Base-by-base conservation (phyloP, 37 sponge, comb jelly and placozoan genomes). In the Axinella damicornis region DNA sequence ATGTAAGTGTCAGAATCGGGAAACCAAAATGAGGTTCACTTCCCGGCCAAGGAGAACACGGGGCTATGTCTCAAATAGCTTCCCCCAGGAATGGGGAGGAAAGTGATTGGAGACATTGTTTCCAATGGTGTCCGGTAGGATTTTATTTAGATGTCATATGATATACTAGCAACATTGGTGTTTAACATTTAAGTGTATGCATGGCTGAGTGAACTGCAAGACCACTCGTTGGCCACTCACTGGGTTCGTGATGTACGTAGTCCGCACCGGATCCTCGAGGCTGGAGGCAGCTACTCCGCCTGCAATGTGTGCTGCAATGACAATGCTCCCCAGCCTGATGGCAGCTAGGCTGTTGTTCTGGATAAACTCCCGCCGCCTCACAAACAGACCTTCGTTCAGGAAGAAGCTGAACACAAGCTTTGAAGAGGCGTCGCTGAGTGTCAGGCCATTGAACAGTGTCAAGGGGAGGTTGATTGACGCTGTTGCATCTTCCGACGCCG, bases 371-470 rank as follows among this genome's bases (percentile, higher is more conserved):
- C 22, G 22, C 6, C 87, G 35, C 33, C 87, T 59, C 12, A 73
- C 5, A 27, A 87, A 87, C 16, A 87, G 38, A 53, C 25, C 39
- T 16, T 73, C 63, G 41, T 67, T 71, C 28, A 18, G 20, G 32
- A 78, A 87, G 5, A 87, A 66, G 20, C 73, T 46, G 62, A 72
- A 56, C 13, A 59, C 72, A 6, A 82, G 37, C 11, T 36, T 28
- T 25, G 4, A 25, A 15, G 38, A 18, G 19, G 66, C 52, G 22
- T 37, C 33, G n/a, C 80, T 40, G 31, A 41, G 0, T n/a, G 46
- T 65, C 32, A 68, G 36, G 0, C 69, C 36, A 12, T 21, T 12
- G 12, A 77, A 35, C 13, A 77, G 52, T 55, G 77, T 67, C 35
- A 12, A 6, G 13, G 78, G 79, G 28, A 77, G 53, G 56, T 6